Evolutionary conservation across 2,113 vertebrate genomes (phyloP), one percentile per base, ranked within the genome.

Genomic region (Plecturocebus donacophilus): DNA sequence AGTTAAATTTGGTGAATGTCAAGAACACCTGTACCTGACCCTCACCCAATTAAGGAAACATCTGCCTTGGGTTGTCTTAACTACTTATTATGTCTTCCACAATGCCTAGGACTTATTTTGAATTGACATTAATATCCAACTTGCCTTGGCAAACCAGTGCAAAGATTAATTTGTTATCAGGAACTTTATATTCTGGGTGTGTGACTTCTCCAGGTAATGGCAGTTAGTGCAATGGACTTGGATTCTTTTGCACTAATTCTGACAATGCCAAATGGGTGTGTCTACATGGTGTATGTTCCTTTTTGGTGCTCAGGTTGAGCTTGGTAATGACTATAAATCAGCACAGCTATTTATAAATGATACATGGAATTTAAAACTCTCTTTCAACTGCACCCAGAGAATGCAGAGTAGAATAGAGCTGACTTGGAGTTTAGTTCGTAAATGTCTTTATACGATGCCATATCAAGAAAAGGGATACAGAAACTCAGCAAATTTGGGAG

Each of bases 361-460:
- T 93, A 75, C 86, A 87, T 92, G 83, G 89, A 96, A 96, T 96
- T 93, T 25, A 93, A 94, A 95, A 95, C 17, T 90, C 12, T 88
- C 45, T 93, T 52, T 6, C 6, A 35, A 92, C 25, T 73, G 35
- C 38, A 82, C 52, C 80, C 66, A 89, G 12, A 79, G 45, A 86
- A 90, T 91, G 20, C 14, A 76, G 58, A 81, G 7, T 47, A 73
- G 56, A 77, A 19, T 6, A 76, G 17, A 47, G 12, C 12, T n/a
- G 32, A 45, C 54, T 38, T 95, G 21, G 45, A 40, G 27, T 88
- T 81, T 47, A 88, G 61, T 47, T 95, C 8, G 3, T 70, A 5
- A 7, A 14, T 64, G 75, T 52, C 35, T 54, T 5, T 35, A 45
- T 64, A 86, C 54, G 27, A 11, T 92, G 7, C 11, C 20, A 83